phyloP scores from a whole-genome alignment of 2,888 invertebrate species.

The Epirrhoe alternata region DNA sequence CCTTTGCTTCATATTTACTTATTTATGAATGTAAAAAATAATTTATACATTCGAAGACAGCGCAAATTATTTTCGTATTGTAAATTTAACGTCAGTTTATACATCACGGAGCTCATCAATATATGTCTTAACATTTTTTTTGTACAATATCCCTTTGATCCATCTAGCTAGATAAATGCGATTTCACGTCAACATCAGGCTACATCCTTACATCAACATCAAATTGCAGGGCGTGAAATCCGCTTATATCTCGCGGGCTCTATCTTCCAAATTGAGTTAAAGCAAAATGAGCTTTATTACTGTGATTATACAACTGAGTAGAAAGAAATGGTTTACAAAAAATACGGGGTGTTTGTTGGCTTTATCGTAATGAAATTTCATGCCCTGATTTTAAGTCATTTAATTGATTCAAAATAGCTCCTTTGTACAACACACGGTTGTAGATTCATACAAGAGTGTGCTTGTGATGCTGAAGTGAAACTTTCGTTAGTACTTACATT shows the following conservation, averaged over 20 bases:
- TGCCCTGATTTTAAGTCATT: not conserved
- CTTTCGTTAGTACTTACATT: slow-evolving; percentile 10
- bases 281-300: not conserved
- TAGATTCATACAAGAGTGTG: not conserved
- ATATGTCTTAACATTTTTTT: not conserved
- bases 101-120: not conserved
- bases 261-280: not conserved
- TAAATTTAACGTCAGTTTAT: not conserved
- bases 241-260: slow-evolving; percentile 32
- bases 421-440: not conserved
- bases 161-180: slow-evolving; percentile 10
- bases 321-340: not conserved
- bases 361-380: not conserved
- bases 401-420: not conserved
- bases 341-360: not conserved
- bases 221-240: slow-evolving; percentile 39
- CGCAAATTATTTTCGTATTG: not conserved
- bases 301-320: not conserved
- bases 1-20: not conserved
- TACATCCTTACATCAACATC: slow-evolving; percentile 31
- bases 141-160: not conserved
- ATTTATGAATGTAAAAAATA: not conserved
- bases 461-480: slow-evolving; percentile 15
- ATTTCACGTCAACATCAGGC: slow-evolving; percentile 11
- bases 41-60: not conserved